Evolutionary conservation across 53 echinoderm and acorn worm species (phyloP), one percentile per base, ranked within the genome.

Genomic region (Henricia sp.): DNA sequence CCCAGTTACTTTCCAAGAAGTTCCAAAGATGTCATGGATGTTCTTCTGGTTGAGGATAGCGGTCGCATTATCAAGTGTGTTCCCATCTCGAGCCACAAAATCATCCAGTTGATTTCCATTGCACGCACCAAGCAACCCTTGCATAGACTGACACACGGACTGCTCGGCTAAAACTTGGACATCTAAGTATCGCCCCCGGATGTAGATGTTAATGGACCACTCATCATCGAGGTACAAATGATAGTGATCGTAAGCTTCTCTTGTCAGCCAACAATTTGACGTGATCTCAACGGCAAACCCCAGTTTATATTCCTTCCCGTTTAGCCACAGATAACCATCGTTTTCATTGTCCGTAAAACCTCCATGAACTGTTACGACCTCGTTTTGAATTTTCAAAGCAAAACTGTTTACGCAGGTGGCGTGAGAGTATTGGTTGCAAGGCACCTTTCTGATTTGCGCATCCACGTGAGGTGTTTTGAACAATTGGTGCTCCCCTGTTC

Each of bases 361-460:
- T 35, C 90, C 92, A 72, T 92, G 95, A 39, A 95, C 64, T 37
- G 84, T 85, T 37, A 95, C 70, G 1, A 69, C 50, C 71, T 43
- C 64, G 36, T 53, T 72, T 71, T 38, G 62, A 11, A 88, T 2
- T 55, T 75, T 52, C 17, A 92, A 48, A 24, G 88, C 95, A 53
- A 92, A 67, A 52, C 92, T 83, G 88, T 92, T 92, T 54, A 95
- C 83, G 48, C 95, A 95, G 14, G 90, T 88, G 50, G 87, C 86
- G 12, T 87, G 38, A n/a, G 71, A 57, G 35, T 42, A 67, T 1
- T 74, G 32, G 46, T 58, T 70, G 67, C 95, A 95, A 14, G 90
- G 85, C 36, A 95, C 92, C 71, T 88, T 42, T 48, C 90, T 72
- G 24, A 90, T 80, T 23, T 92, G 90, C 25, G 67, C 78, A 56